phyloP scores from a whole-genome alignment of 1,140 invertebrate species.

The Drosophila burlai region DNA sequence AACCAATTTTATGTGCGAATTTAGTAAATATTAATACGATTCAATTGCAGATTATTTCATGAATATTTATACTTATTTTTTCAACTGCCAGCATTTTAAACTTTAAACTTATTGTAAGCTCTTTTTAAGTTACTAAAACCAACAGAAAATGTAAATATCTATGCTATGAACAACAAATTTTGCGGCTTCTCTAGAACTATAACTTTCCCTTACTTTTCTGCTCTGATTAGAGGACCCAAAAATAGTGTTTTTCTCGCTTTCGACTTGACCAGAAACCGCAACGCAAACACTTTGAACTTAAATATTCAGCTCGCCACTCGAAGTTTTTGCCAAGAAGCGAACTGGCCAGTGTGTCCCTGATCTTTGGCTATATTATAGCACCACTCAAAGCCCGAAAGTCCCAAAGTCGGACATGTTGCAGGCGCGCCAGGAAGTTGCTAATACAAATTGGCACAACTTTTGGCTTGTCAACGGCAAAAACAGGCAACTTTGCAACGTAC shows the following conservation, averaged over 20 bases:
- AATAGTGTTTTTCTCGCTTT: slow-evolving; percentile 13
- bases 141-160: not conserved
- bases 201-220: not conserved
- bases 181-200: not conserved
- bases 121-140: not conserved
- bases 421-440: slow-evolving; percentile 68
- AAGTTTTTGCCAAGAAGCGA: slow-evolving; percentile 30
- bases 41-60: no score
- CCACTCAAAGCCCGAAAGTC: slow-evolving; percentile 43
- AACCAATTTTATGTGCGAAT: not conserved
- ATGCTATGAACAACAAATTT: not conserved
- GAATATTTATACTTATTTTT: no score
- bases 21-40: no score
- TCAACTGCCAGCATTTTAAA: no score
- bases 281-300: slow-evolving; percentile 30
- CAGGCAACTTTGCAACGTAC: slow-evolving; percentile 61
- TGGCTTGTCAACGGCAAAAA: slow-evolving; percentile 81
- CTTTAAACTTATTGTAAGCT: no score
- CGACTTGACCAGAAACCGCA: slow-evolving; percentile 16
- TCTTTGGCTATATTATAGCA: slow-evolving; percentile 23
- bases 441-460: slow-evolving; percentile 83
- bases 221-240: not conserved
- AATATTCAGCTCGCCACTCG: slow-evolving; percentile 41
- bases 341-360: slow-evolving; percentile 37
- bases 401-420: slow-evolving; percentile 52